A percentile compares a stretch with the other conserved stretches of the same genome.
phyloP scores from a whole-genome alignment of 2,888 invertebrate genomes.

The Adelognathus sp. region DNA sequence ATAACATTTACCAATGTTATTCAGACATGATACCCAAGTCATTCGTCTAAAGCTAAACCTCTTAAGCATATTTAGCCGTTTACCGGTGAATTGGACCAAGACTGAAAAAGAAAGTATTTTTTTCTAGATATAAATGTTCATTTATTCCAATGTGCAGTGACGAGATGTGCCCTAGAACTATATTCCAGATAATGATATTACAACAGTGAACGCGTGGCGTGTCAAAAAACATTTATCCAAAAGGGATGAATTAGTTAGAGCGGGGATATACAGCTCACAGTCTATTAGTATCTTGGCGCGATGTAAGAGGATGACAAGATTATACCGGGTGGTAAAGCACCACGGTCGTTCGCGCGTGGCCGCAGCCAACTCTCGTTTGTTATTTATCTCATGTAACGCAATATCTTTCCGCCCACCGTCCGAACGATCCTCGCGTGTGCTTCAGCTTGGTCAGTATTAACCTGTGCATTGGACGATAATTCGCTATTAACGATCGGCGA shows the following conservation, averaged over 20 bases:
- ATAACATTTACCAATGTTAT: too few relatives aligned
- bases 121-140: too few relatives aligned
- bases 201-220: background rate
- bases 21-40: too few relatives aligned
- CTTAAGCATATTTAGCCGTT: too few relatives aligned
- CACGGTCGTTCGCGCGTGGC: constrained; percentile 8
- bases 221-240: background rate
- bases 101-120: too few relatives aligned
- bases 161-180: background rate
- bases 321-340: constrained; percentile 29
- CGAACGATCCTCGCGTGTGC: constrained; percentile 8
- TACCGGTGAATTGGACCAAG: too few relatives aligned
- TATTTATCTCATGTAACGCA: constrained; percentile 38
- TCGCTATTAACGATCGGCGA: constrained; percentile 53
- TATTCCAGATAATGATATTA: background rate
- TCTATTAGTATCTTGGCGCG: constrained; percentile 14
- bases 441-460: constrained; percentile 46
- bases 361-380: constrained; percentile 17
- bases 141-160: too few relatives aligned
- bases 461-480: constrained; percentile 54
- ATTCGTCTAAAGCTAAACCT: too few relatives aligned
- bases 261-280: background rate
- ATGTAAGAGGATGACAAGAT: constrained; percentile 43
- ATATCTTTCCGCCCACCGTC: constrained; percentile 58
- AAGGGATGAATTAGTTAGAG: background rate